These are phyloP conservation scores for Punctoribates punctum DNA, from an alignment of 2,888 invertebrate genomes.

Conservation along the genomic window DNA sequence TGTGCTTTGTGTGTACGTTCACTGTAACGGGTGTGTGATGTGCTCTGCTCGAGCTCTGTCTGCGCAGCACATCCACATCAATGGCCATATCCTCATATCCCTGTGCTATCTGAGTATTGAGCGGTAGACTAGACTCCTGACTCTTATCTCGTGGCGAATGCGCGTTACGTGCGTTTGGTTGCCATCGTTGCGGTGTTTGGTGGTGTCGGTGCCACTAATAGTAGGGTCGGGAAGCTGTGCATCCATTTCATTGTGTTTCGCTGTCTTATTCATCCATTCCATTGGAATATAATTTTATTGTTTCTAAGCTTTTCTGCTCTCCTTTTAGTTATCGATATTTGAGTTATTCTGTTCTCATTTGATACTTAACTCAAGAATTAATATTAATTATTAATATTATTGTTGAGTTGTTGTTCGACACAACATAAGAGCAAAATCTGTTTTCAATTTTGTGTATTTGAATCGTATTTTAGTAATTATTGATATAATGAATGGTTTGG, in stretches of 20 bases:
- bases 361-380: background rate
- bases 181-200: slow-evolving; percentile 29
- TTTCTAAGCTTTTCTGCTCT: slow-evolving; percentile 26
- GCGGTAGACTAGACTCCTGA: too few species aligned
- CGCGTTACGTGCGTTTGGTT: slow-evolving; percentile 33
- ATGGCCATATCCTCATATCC: slow-evolving; percentile 10
- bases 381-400: background rate
- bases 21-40: slow-evolving; percentile 21
- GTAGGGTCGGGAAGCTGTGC: slow-evolving; percentile 36
- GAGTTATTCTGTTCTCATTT: slow-evolving; percentile 1
- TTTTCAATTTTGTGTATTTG: slow-evolving; percentile 15
- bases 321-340: slow-evolving; percentile 19
- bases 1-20: background rate
- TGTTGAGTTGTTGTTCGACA: background rate
- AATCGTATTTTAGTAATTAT: background rate
- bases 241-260: slow-evolving; percentile 36
- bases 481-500: slow-evolving; percentile 30
- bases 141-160: slow-evolving; percentile 26
- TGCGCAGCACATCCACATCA: slow-evolving; percentile 24
- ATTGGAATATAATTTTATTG: slow-evolving; percentile 23
- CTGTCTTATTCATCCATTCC: slow-evolving; percentile 30
- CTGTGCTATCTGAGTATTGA: too few species aligned
- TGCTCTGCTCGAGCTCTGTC: background rate
- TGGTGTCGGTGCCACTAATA: slow-evolving; percentile 8
- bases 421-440: background rate